Conservation (phyloP, 2,797 vertebrate species). For the Onychomys arenicola region DNA sequence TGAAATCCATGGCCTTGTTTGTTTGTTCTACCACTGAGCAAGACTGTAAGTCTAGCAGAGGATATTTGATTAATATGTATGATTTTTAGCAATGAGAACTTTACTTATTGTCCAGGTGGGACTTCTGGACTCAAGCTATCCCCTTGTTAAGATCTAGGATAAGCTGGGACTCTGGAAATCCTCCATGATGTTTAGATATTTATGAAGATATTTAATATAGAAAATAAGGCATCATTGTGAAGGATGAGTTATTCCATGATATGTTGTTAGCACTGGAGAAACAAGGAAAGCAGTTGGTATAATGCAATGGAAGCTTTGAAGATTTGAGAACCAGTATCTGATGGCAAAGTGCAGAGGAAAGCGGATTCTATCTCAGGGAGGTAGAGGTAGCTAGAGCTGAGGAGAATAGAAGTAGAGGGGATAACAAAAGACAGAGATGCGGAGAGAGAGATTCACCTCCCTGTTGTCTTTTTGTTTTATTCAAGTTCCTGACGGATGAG, state of each 20-base stretch:
- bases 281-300: background rate
- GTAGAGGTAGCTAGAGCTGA: background rate
- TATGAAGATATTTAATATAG: background rate
- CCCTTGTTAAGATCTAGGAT: background rate
- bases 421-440: background rate
- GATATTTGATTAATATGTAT: background rate
- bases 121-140: background rate
- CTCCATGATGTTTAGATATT: background rate
- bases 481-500: background rate
- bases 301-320: background rate
- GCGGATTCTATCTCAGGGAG: no score
- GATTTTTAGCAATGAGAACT: background rate
- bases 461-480: background rate
- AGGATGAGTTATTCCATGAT: background rate
- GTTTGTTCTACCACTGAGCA: background rate
- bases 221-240: background rate
- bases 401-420: background rate
- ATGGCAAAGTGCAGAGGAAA: background rate
- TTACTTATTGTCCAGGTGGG: background rate
- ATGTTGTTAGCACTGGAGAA: background rate
- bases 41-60: background rate
- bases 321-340: background rate
- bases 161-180: background rate
- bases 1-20: background rate
- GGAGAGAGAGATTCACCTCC: background rate